Base-by-base conservation (phyloP, 1,140 invertebrate genomes). In the Cepaea nemoralis region DNA sequence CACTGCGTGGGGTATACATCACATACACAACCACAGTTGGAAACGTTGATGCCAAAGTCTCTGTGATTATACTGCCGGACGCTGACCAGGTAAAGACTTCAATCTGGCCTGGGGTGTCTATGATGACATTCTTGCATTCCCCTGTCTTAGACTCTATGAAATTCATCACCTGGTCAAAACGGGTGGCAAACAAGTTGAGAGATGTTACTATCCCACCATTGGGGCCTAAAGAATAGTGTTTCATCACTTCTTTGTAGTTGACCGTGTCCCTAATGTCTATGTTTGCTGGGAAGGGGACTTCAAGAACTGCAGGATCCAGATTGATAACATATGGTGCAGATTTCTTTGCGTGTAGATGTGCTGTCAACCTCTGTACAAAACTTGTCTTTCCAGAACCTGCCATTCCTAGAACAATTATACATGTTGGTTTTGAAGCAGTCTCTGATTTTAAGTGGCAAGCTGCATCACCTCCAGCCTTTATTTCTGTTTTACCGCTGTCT, bases 31-130 rank as follows among this genome's bases (percentile, higher is more conserved):
- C 93, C 24, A 99, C 94, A 0, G 98, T 99, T 2, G 98, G 98
- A 91, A 98, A 97, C 69, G 94, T 93, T 16, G 97, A 95, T 2
- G 98, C 92, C 73, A 99, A 91, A 1, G 97, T 93, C 93, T 99
- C 98, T 27, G 98, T 98, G 83, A 99, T 97, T 85, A 99, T 99
- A 27, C 95, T 95, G 16, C 98, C 98, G 48, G 98, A 99, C 0
- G 98, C 98, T 83, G 97, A 99, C 98, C 98, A 99, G 39, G 97
- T 99, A 88, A 99, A 99, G 1, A 99, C 98, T 94, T 99, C 98
- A 87, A 99, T 98, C 93, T 99, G 98, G 40, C 95, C 97, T 76
- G 98, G 99, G n/a, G 99, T 99, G 91, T 99, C 99, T 81, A 99
- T 94, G 66, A 99, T 93, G 83, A 97, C 95, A 91, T 96, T 95